These are phyloP conservation scores for Drosophila multiciliata DNA, from an alignment of 2,888 invertebrate genomes.

Conservation along the genomic window DNA sequence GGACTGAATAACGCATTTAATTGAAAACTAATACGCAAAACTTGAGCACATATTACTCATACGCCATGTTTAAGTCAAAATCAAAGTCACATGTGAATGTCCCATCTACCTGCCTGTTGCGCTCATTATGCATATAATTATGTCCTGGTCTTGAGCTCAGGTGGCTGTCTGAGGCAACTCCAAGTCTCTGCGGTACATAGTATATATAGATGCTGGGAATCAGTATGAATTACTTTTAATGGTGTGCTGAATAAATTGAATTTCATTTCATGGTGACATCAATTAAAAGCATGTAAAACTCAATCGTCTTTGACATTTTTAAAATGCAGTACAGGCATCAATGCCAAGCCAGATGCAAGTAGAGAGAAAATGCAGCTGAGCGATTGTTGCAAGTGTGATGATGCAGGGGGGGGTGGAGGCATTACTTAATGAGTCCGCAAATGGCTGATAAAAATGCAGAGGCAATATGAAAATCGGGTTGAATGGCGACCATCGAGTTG, in stretches of 20 bases:
- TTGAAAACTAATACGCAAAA: constrained; percentile 19
- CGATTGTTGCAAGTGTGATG: neutral
- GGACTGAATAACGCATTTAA: constrained; percentile 3
- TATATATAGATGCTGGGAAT: constrained; percentile 38
- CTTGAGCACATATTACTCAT: constrained; percentile 18
- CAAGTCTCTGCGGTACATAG: constrained; percentile 6
- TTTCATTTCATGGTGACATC: constrained; percentile 82
- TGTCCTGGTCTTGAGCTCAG: neutral
- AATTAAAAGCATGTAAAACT: constrained; percentile 83
- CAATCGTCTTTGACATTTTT: constrained; percentile 82
- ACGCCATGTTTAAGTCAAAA: constrained; percentile 21
- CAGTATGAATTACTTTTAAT: constrained; percentile 77
- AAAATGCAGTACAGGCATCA: constrained; percentile 66
- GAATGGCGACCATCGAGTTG: constrained; percentile 22
- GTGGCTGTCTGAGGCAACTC: constrained; percentile 18
- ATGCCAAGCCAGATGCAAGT: constrained; percentile 24
- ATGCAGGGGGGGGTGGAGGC: constrained; percentile 17
- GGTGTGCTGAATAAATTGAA: constrained; percentile 81
- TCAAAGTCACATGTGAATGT: constrained; percentile 1
- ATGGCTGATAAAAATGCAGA: constrained; percentile 79
- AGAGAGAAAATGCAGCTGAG: constrained; percentile 13
- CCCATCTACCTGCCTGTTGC: constrained; percentile 12
- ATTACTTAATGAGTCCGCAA: constrained; percentile 81
- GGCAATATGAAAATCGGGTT: constrained; percentile 67
- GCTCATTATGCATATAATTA: constrained; percentile 1